These are phyloP conservation scores for Ochlodes sylvanus DNA, from an alignment of 2,888 invertebrate species.

Conservation along the genomic window DNA sequence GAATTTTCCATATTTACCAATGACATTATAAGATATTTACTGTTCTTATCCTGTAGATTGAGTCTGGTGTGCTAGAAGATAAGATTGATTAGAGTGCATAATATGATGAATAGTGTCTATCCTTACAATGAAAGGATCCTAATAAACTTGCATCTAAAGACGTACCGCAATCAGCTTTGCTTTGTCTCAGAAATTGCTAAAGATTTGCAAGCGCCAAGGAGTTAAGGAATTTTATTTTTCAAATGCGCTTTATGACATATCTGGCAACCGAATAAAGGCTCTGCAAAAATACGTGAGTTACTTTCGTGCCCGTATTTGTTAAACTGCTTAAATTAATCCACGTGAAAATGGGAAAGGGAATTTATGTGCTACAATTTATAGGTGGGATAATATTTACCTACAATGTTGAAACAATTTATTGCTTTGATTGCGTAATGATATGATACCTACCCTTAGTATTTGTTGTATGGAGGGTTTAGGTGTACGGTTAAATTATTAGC, in stretches of 20 bases:
- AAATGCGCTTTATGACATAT: neutral
- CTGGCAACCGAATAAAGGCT: conserved; percentile 5
- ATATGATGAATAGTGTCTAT: too few species aligned
- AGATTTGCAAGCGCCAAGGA: too few species aligned
- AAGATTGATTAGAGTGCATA: too few species aligned
- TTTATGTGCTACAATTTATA: conserved; percentile 37
- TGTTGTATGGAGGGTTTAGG: conserved; percentile 14
- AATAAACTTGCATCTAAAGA: too few species aligned
- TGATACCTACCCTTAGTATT: conserved; percentile 19
- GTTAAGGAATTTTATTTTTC: neutral
- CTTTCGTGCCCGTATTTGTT: conserved; percentile 30
- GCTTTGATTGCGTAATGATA: conserved; percentile 28
- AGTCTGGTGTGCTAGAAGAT: too few species aligned
- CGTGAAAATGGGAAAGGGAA: conserved; percentile 35
- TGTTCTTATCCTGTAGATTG: too few species aligned
- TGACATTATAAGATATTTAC: too few species aligned
- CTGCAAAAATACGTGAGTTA: conserved; percentile 16
- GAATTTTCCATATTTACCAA: too few species aligned
- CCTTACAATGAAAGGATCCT: too few species aligned
- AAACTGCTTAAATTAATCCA: conserved; percentile 37
- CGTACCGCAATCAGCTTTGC: too few species aligned
- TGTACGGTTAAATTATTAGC: neutral
- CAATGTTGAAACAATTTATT: conserved; percentile 35
- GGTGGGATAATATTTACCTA: conserved; percentile 35
- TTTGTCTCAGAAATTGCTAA: too few species aligned